Evolutionary conservation across 2,113 vertebrate species (phyloP).

Genomic region (Arvicanthis niloticus): DNA sequence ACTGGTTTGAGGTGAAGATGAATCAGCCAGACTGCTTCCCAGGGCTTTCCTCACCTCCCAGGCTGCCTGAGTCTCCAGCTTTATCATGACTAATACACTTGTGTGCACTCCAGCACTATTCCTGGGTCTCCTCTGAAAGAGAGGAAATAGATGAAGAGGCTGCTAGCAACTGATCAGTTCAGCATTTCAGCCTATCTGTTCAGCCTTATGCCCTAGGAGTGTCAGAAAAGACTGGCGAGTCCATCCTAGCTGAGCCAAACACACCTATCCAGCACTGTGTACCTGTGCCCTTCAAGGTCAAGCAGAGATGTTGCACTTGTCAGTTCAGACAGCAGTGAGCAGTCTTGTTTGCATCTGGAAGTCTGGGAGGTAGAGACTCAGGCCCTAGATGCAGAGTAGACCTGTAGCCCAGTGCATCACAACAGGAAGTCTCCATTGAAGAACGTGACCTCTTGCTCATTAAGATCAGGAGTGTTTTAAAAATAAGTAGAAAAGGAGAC

Average conservation of each 20-base stretch:
- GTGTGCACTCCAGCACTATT: not conserved
- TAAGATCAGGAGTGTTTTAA: not conserved
- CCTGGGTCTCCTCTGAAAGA: not conserved
- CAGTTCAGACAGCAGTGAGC: too few species aligned
- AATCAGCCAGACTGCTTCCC: not conserved
- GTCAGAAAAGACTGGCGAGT: not conserved
- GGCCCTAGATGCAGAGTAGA: not conserved
- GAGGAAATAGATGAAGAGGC: not conserved
- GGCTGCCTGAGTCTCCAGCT: constrained; percentile 29
- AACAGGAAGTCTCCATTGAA: not conserved
- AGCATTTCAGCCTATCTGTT: not conserved
- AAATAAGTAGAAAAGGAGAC: not conserved
- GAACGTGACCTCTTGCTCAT: not conserved
- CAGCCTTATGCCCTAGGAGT: rapidly evolving
- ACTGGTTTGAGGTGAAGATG: not conserved
- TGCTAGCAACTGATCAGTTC: not conserved
- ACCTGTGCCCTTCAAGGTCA: not conserved
- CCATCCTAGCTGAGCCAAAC: not conserved
- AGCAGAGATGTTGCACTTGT: not conserved
- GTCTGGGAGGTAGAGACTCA: not conserved
- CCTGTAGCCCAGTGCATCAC: not conserved
- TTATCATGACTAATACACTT: constrained; percentile 13
- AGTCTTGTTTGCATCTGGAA: not conserved
- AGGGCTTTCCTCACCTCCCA: constrained; percentile 40
- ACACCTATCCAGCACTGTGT: not conserved